phyloP scores from a whole-genome alignment of 2,888 invertebrate genomes.

The Leptothorax acervorum region DNA sequence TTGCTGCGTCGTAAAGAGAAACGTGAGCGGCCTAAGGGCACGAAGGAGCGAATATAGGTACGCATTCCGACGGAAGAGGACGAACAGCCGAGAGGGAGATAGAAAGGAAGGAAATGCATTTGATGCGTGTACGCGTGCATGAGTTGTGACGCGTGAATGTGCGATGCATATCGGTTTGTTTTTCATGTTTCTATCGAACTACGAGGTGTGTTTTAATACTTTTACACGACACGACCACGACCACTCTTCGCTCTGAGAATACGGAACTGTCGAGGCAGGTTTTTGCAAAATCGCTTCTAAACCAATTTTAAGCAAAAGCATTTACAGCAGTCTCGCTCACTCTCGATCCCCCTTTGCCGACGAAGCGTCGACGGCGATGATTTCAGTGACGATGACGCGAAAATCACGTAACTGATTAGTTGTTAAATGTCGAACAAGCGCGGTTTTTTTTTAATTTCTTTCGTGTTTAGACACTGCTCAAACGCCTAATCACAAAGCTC shows the following conservation, averaged over 20 bases:
- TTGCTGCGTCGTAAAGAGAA: constrained; percentile 17
- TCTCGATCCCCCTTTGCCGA: constrained; percentile 28
- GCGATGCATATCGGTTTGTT: constrained; percentile 74
- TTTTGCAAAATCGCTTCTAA: constrained; percentile 33
- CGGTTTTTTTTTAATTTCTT: constrained; percentile 58
- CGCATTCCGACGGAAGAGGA: constrained; percentile 1
- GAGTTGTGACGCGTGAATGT: constrained; percentile 62
- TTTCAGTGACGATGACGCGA: constrained; percentile 23
- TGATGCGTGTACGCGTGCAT: constrained; percentile 49
- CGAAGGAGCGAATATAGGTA: not conserved
- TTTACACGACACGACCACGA: constrained; percentile 73
- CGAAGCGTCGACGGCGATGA: not conserved
- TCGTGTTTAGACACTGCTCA: constrained; percentile 83
- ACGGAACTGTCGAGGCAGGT: constrained; percentile 14
- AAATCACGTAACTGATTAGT: constrained; percentile 36
- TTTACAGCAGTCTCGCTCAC: constrained; percentile 35
- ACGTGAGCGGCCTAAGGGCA: constrained; percentile 29
- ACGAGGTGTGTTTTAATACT: constrained; percentile 81
- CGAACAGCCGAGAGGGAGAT: constrained; percentile 26
- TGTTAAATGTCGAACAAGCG: constrained; percentile 31
- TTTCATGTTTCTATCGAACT: constrained; percentile 76
- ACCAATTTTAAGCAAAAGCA: constrained; percentile 37
- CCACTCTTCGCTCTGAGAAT: constrained; percentile 34
- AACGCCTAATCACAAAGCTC: constrained; percentile 82
- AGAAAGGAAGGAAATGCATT: constrained; percentile 31